Conservation (phyloP, 1,140 invertebrate species). For the Rhagoletis pomonella region DNA sequence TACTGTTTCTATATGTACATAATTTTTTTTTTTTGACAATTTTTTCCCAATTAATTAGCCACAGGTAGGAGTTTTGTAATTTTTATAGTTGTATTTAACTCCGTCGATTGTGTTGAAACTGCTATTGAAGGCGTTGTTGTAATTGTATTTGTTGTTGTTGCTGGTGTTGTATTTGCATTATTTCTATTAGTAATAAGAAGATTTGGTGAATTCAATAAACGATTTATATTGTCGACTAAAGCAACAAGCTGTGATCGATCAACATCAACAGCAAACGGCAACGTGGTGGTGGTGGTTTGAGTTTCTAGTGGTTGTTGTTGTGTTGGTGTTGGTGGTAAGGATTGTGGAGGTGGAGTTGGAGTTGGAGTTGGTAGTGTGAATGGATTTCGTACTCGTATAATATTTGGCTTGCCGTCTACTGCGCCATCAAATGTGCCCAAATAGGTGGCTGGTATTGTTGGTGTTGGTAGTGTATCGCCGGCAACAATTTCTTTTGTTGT, state of each 20-base stretch:
- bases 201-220: conserved; percentile 74
- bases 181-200: conserved; percentile 74
- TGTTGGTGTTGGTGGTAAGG: neutral
- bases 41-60: conserved; percentile 44
- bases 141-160: conserved; percentile 58
- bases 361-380: neutral
- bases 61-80: conserved; percentile 58
- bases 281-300: neutral
- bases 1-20: neutral
- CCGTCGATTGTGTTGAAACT: conserved; percentile 52
- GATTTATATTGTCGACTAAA: conserved; percentile 72
- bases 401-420: neutral
- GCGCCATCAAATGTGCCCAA: conserved; percentile 14
- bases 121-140: conserved; percentile 57
- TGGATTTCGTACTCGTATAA: too few relatives aligned
- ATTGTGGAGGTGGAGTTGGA: neutral
- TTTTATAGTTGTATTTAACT: conserved; percentile 54
- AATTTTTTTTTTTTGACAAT: neutral
- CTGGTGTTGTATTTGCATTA: conserved; percentile 67
- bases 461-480: conserved; percentile 21
- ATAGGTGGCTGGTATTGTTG: conserved; percentile 45
- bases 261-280: conserved; percentile 60
- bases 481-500: conserved; percentile 58
- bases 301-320: neutral
- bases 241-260: conserved; percentile 69